These are phyloP conservation scores for Lysandra coridon DNA, from an alignment of 2,888 invertebrate species.

Conservation along the genomic window DNA sequence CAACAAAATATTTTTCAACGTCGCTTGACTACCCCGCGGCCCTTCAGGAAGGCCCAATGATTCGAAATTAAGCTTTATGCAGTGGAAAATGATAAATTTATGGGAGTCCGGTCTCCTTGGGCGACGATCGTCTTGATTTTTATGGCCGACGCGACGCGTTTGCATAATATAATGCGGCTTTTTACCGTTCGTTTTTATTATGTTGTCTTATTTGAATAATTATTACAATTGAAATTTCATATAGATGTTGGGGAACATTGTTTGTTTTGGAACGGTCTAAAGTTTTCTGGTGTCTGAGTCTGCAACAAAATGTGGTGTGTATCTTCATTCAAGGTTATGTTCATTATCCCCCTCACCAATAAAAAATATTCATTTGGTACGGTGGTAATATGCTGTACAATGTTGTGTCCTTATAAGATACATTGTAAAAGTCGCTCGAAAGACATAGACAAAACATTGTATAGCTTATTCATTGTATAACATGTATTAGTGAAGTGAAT, in stretches of 20 bases:
- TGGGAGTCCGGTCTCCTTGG: constrained; percentile 67
- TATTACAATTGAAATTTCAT: constrained; percentile 1
- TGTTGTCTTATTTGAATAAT: constrained; percentile 28
- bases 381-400: too few species aligned
- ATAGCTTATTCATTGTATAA: too few species aligned
- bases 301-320: neutral
- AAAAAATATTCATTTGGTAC: neutral
- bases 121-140: constrained; percentile 63
- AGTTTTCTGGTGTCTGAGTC: neutral
- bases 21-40: constrained; percentile 38
- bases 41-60: constrained; percentile 72
- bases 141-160: constrained; percentile 71
- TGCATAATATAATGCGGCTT: constrained; percentile 62
- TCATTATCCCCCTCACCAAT: neutral
- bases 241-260: neutral
- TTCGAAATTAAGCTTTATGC: constrained; percentile 79
- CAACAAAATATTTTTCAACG: constrained; percentile 3
- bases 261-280: neutral
- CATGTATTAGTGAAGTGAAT: too few species aligned
- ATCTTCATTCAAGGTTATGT: neutral
- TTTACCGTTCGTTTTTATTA: constrained; percentile 31
- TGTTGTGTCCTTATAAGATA: too few species aligned
- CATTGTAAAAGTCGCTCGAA: too few species aligned
- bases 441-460: too few species aligned
- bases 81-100: constrained; percentile 80